A percentile compares a stretch with the other conserved stretches of the same genome.
Conservation (phyloP, 2,113 vertebrate species). For the Sciurus niger region DNA sequence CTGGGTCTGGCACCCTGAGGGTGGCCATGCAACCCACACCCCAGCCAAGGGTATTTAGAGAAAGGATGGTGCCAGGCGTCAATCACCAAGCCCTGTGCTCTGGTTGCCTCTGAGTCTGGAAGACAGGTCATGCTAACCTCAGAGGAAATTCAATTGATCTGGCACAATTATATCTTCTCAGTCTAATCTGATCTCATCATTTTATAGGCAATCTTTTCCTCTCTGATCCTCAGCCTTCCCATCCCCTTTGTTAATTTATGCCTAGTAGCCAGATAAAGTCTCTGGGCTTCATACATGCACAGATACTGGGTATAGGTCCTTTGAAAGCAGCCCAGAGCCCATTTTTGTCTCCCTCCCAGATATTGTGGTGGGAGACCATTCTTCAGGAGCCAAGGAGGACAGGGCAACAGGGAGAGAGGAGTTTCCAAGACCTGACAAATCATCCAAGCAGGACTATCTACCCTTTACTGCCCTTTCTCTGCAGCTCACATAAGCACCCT, state of each 20-base stretch:
- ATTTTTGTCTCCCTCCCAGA: accelerated
- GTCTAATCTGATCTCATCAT: constrained; percentile 62
- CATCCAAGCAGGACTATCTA: neutral
- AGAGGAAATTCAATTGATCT: constrained; percentile 74
- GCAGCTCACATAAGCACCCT: neutral
- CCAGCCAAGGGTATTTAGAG: too few species aligned
- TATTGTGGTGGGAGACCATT: neutral
- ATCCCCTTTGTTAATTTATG: neutral
- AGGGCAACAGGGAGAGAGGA: neutral
- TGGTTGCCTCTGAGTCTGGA: constrained; percentile 9
- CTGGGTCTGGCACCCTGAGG: neutral
- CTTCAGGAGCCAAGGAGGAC: neutral
- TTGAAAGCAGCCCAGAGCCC: neutral
- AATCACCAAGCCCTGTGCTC: neutral
- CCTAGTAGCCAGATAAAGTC: neutral
- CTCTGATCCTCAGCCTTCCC: neutral
- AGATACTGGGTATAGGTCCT: neutral
- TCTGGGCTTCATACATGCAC: neutral
- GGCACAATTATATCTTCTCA: constrained; percentile 42
- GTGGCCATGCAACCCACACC: neutral
- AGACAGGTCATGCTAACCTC: constrained; percentile 24
- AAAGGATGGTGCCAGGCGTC: neutral
- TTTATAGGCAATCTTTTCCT: constrained; percentile 50
- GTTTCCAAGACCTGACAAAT: neutral
- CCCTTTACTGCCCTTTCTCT: too few species aligned